Percentiles rank a stretch among this genome's conserved stretches.
Conservation (phyloP, 2,797 vertebrate species). For the Myotis findleyi region DNA sequence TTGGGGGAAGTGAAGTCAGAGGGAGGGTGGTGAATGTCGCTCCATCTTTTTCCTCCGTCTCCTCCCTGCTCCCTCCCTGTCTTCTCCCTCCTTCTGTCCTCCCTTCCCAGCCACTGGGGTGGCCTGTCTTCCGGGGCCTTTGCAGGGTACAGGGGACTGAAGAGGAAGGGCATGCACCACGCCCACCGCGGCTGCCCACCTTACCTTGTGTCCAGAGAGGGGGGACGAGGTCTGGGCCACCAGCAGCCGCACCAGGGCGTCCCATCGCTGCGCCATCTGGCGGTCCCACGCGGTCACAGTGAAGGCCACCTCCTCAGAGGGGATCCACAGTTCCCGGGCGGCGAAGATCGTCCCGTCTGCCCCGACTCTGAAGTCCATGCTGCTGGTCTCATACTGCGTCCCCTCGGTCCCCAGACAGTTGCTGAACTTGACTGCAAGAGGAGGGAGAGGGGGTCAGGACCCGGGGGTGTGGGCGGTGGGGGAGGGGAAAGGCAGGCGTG, state of each 20-base stretch:
- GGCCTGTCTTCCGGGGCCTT: not conserved
- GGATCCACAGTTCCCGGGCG: slow-evolving; percentile 86
- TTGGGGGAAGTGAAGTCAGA: not conserved
- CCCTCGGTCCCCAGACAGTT: slow-evolving; percentile 91
- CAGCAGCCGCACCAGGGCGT: slow-evolving; percentile 90
- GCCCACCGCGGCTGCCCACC: rapidly evolving
- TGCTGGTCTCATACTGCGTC: slow-evolving; percentile 91
- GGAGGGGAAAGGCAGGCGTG: too few relatives aligned
- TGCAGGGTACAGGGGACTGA: not conserved
- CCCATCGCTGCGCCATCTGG: slow-evolving; percentile 89
- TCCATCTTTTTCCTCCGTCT: rapidly evolving
- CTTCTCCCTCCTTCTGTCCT: not conserved
- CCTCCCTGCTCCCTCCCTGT: rapidly evolving
- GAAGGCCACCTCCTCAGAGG: slow-evolving; percentile 91
- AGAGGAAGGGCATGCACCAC: rapidly evolving
- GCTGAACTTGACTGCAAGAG: slow-evolving; percentile 93
- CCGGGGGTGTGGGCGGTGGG: too few relatives aligned
- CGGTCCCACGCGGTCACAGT: slow-evolving; percentile 89
- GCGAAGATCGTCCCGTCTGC: slow-evolving; percentile 92
- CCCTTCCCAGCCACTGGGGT: too few relatives aligned
- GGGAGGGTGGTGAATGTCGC: not conserved
- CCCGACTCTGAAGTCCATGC: slow-evolving; percentile 91
- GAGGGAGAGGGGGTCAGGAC: slow-evolving; percentile 73
- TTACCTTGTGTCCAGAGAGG: slow-evolving; percentile 86
- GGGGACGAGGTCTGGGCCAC: slow-evolving; percentile 85